These are phyloP conservation scores for Idaea straminata DNA, from an alignment of 2,888 invertebrate species.

Conservation along the genomic window DNA sequence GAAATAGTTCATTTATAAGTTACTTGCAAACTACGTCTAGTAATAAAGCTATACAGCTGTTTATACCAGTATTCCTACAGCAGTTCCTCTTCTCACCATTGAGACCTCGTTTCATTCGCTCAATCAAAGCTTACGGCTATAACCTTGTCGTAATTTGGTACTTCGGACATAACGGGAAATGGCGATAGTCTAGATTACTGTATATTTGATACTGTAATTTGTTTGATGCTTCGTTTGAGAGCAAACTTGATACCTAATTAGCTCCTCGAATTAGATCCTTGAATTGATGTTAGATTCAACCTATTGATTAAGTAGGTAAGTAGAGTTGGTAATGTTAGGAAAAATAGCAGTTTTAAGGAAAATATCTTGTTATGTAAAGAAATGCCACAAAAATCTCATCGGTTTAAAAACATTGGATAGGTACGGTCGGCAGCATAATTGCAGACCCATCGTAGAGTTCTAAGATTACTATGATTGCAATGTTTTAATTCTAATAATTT, in stretches of 20 bases:
- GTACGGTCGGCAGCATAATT: too few species aligned
- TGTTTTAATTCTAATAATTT: too few species aligned
- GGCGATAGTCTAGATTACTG: constrained; percentile 21
- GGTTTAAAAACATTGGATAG: neutral
- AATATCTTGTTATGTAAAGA: neutral
- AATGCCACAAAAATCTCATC: neutral
- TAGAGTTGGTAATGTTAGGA: too few species aligned
- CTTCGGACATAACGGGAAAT: constrained; percentile 18
- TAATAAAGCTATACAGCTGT: too few species aligned
- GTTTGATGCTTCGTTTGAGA: neutral
- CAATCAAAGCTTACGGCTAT: neutral
- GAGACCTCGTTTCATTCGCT: neutral
- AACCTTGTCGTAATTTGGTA: constrained; percentile 9
- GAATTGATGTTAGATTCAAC: too few species aligned
- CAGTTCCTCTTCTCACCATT: neutral
- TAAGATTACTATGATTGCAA: too few species aligned
- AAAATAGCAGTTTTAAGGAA: neutral
- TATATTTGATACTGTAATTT: constrained; percentile 3
- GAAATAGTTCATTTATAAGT: too few species aligned
- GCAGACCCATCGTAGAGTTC: too few species aligned
- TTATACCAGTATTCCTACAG: neutral
- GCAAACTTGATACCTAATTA: neutral
- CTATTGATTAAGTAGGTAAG: too few species aligned
- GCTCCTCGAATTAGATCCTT: too few species aligned
- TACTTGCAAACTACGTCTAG: too few species aligned